Evolutionary conservation across 2,113 vertebrate genomes (phyloP), one percentile per base, ranked within the genome.

Genomic region (Alexandromys fortis): DNA sequence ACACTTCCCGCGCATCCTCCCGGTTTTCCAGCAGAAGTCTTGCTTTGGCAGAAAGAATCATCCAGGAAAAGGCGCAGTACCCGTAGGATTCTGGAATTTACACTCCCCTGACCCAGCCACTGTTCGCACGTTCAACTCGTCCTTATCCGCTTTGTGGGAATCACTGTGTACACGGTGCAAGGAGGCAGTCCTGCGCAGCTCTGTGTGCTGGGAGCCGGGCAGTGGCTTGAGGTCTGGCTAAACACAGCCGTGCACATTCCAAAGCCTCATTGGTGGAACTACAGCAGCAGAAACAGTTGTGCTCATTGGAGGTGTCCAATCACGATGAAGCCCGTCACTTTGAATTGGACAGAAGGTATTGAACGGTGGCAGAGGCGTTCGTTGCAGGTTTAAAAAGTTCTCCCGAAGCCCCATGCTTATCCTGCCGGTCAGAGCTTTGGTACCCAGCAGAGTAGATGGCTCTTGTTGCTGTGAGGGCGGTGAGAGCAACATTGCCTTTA

Each of bases 1-100:
- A 58, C 4, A 12, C 14, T 5, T 70, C 91, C 61, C 63, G 3
- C 8, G 38, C 49, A 58, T 72, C 12, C 55, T 47, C 28, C 33
- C 26, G 24, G 81, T 45, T 85, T 73, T 91, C 89, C 65, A 91
- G 68, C 14, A 65, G 77, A 75, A 65, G 65, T 58, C 28, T 78
- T 33, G 7, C 35, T 90, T 86, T 96, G 93, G 91, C 82, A 96
- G 75, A 58, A 88, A 96, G 75, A 58, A 88, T 90, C 70, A 93
- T 93, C 79, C 95, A 89, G 72, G 65, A 72, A 93, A 95, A 90
- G 35, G 45, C 70, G 61, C 82, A 87, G 9, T 77, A 92, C 63
- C 94, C 67, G 30, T 38, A 82, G 83, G 92, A 70, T 89, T 93
- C 90, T 35, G 75, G 52, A 45, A 83, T 68, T 94, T 75, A 19